Percentiles rank a stretch among this genome's conserved stretches.
Evolutionary conservation across 1,140 invertebrate genomes (phyloP).

Genomic region (Eueides isabella): DNA sequence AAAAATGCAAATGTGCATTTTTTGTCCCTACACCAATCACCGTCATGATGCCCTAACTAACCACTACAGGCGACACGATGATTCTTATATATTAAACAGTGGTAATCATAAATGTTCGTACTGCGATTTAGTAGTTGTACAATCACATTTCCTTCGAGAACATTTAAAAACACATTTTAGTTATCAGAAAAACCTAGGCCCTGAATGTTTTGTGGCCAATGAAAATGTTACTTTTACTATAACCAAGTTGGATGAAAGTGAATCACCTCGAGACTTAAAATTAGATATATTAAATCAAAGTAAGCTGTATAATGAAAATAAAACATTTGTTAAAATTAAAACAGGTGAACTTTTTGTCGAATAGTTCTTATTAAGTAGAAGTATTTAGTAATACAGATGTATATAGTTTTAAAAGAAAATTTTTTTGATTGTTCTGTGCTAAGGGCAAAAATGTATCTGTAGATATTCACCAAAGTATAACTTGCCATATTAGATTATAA

Average conservation of each 20-base stretch:
- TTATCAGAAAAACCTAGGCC: conserved; percentile 82
- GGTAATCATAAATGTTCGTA: conserved; percentile 88
- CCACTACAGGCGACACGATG: conserved; percentile 89
- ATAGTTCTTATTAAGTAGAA: conserved; percentile 33
- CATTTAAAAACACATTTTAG: conserved; percentile 91
- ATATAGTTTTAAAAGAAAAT: conserved; percentile 24
- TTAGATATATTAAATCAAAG: conserved; percentile 58
- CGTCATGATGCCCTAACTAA: conserved; percentile 88
- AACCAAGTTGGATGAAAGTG: conserved; percentile 60
- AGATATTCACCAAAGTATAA: conserved; percentile 76
- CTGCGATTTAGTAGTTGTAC: conserved; percentile 91
- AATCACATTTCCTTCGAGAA: conserved; percentile 89
- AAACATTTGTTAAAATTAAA: conserved; percentile 72
- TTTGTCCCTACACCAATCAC: conserved; percentile 90
- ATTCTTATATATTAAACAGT: conserved; percentile 78
- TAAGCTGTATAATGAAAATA: conserved; percentile 57
- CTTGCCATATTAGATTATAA: conserved; percentile 77
- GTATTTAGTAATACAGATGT: background rate
- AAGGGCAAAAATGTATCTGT: conserved; percentile 45
- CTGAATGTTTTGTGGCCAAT: conserved; percentile 79
- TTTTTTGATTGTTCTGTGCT: conserved; percentile 19
- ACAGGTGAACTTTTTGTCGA: conserved; percentile 67
- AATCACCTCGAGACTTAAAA: conserved; percentile 62
- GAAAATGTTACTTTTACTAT: conserved; percentile 70
- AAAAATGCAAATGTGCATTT: conserved; percentile 84